Base-by-base conservation (phyloP, 35 echinoderm and acorn worm genomes). In the Heliocidaris erythrogramma region DNA sequence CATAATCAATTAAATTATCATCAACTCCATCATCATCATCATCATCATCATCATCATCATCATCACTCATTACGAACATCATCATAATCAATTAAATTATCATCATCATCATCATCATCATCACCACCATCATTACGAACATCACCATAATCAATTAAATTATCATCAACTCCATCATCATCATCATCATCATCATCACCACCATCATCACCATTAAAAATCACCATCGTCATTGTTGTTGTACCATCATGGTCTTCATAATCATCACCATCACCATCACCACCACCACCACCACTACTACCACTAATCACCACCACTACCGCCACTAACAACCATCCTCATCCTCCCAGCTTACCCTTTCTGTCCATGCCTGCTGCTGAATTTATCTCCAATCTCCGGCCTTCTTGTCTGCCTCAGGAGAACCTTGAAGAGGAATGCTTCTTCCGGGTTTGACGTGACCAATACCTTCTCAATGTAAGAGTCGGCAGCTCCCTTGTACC, bases 401-500 rank as follows among this genome's bases (percentile, higher is more conserved):
- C 94, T 94, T 85, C 98, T 96, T 31, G 97, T 97, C 94, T 99
- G 98, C 85, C 98, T 92, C 11, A 99, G 94, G 59, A 99, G 84
- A 14, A 99, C 96, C 93, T 99, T 99, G 94, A 99, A 97, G 30
- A 99, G 91, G 85, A 96, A 99, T 30, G 97, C 97, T 88, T 99
- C 97, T 48, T 99, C 98, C 17, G 96, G 96, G 84, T 99, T 99
- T 21, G 98, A 99, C 60, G 97, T 96, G 0, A 99, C 96, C 98
- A 99, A 92, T 8, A 99, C 98, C 92, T 99, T 99, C 92, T 99
- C 98, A 95, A 99, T 99, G 95, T 99, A 99, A 30, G 98, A 99
- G 85, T 97, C 96, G 30, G 49, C 94, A 13, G 97, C 50, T 29
- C 98, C 96, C 86, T 99, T 99, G 88, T 96, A 99, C 30, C 98